Evolutionary conservation across 2,797 vertebrate genomes (phyloP).

Genomic region (Epinephelus coioides): DNA sequence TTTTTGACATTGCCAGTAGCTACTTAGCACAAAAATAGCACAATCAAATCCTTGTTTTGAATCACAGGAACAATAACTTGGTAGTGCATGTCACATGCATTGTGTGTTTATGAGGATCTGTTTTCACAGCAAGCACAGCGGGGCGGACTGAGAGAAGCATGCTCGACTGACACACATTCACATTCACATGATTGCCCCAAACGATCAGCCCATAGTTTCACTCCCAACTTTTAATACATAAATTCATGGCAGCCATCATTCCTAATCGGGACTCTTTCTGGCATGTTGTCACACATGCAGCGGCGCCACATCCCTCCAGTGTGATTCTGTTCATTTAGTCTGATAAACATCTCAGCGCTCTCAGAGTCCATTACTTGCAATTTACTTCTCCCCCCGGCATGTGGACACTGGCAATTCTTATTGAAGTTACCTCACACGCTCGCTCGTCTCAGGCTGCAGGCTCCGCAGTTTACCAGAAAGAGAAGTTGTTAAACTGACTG

Average conservation of each 20-base stretch:
- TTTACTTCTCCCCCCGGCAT: conserved; percentile 73
- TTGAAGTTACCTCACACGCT: conserved; percentile 69
- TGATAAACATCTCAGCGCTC: conserved; percentile 74
- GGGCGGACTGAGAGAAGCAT: conserved; percentile 15
- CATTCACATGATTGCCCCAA: conserved; percentile 53
- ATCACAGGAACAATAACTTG: conserved; percentile 59
- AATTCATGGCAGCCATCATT: conserved; percentile 68
- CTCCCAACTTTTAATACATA: conserved; percentile 60
- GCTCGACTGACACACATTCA: conserved; percentile 51
- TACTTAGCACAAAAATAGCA: conserved; percentile 68
- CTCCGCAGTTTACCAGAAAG: conserved; percentile 56
- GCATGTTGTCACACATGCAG: conserved; percentile 67
- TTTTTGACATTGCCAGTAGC: conserved; percentile 60
- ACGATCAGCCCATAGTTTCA: conserved; percentile 47
- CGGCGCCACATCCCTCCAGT: conserved; percentile 48
- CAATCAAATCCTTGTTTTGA: conserved; percentile 48
- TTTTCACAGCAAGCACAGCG: conserved; percentile 34
- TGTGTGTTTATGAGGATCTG: conserved; percentile 51
- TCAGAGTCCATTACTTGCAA: conserved; percentile 80
- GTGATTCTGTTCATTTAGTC: conserved; percentile 75
- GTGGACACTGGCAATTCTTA: conserved; percentile 72
- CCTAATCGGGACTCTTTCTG: conserved; percentile 47
- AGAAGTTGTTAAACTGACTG: conserved; percentile 68
- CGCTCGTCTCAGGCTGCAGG: conserved; percentile 52
- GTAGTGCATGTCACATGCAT: conserved; percentile 34